phyloP scores from a whole-genome alignment of 2,888 invertebrate genomes.

The Copidosoma aretas region DNA sequence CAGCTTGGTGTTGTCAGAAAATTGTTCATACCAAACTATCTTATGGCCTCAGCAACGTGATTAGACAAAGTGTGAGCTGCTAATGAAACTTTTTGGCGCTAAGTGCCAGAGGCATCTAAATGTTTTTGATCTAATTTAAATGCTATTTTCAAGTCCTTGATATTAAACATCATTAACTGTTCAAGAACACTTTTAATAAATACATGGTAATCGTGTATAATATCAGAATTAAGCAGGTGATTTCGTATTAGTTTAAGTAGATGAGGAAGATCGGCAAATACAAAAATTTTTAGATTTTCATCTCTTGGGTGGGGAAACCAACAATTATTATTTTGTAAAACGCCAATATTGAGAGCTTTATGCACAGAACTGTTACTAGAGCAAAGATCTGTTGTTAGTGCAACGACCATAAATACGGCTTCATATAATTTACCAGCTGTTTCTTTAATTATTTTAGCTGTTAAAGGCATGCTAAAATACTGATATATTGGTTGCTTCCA shows the following conservation, averaged over 20 bases:
- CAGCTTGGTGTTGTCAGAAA: not conserved
- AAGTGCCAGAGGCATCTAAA: not conserved
- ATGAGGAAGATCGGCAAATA: not conserved
- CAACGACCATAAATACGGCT: not conserved
- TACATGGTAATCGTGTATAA: not conserved
- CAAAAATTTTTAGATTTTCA: not conserved
- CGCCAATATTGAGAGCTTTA: not conserved
- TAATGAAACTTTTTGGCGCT: not conserved
- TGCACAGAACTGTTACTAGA: not conserved
- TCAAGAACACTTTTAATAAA: not conserved
- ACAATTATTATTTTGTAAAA: not conserved
- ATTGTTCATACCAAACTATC: slow-evolving; percentile 2
- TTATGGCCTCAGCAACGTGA: not conserved
- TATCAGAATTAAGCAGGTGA: not conserved
- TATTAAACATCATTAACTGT: not conserved
- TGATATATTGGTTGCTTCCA: too few species aligned
- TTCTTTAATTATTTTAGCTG: not conserved
- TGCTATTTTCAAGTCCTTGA: not conserved
- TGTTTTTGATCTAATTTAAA: not conserved
- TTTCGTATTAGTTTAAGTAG: not conserved
- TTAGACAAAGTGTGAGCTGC: not conserved
- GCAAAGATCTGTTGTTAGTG: not conserved
- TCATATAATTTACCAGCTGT: not conserved
- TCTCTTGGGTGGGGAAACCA: not conserved
- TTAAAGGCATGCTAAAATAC: not conserved